phyloP scores from a whole-genome alignment of 2,113 vertebrate genomes.

The Arizona elegans region DNA sequence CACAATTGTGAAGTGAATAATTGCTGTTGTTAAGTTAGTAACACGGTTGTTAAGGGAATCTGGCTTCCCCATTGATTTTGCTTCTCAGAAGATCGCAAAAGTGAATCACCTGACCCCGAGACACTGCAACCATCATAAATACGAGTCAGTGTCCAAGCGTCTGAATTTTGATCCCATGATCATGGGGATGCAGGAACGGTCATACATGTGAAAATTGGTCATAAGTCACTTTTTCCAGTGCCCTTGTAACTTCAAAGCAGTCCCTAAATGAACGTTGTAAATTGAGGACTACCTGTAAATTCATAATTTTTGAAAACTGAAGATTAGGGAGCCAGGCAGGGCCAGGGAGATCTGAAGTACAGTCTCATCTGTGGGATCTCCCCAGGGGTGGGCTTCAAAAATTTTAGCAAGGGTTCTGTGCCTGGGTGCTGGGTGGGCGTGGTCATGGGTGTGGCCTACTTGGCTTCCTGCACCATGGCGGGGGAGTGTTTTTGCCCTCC shows the following conservation, averaged over 20 bases:
- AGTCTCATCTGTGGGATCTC: neutral
- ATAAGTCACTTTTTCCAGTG: neutral
- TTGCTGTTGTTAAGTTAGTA: too few species aligned
- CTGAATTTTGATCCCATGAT: neutral
- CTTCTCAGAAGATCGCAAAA: neutral
- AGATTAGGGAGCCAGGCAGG: rapidly evolving
- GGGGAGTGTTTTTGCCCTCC: too few species aligned
- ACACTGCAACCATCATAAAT: neutral
- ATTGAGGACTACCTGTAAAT: neutral
- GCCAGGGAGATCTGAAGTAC: neutral
- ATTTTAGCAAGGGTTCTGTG: too few species aligned
- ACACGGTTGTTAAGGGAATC: neutral
- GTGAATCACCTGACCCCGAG: too few species aligned
- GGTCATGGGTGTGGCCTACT: too few species aligned
- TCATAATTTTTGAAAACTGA: neutral
- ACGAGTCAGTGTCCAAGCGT: neutral
- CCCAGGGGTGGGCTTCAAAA: neutral
- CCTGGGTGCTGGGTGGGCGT: too few species aligned
- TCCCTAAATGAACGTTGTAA: neutral
- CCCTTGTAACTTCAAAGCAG: neutral
- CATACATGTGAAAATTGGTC: neutral
- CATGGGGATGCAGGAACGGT: neutral
- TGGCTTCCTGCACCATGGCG: too few species aligned
- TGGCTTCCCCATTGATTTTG: too few species aligned
- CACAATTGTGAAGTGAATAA: neutral